A percentile compares a stretch with the other conserved stretches of the same genome.
Conservation (phyloP, 2,113 vertebrate genomes). For the Vulpes ferrilata region DNA sequence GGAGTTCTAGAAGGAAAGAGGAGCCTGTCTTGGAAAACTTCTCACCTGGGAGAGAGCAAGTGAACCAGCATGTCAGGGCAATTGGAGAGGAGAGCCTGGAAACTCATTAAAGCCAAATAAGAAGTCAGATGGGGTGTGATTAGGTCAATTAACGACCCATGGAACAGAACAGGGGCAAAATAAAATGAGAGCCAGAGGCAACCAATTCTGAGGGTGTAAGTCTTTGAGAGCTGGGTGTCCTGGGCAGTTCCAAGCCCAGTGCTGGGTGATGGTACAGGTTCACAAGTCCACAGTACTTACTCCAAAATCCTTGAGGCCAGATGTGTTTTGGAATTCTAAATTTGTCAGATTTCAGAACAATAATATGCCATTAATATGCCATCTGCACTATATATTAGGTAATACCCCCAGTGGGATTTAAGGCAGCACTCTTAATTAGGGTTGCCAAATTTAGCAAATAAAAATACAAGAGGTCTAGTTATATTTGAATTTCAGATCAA, state of each 20-base stretch:
- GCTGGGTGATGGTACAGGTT: neutral
- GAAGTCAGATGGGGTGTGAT: neutral
- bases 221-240: neutral
- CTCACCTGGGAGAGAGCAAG: neutral
- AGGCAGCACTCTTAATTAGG: neutral
- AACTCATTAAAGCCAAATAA: constrained; percentile 25
- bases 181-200: neutral
- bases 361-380: neutral
- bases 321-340: constrained; percentile 39
- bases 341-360: constrained; percentile 6
- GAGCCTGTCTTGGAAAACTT: neutral
- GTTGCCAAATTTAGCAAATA: constrained; percentile 47
- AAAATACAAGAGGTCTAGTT: constrained; percentile 19
- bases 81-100: neutral
- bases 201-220: neutral
- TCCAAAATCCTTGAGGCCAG: neutral
- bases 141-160: neutral
- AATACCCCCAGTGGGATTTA: neutral
- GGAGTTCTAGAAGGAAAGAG: neutral
- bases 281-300: neutral
- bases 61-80: neutral
- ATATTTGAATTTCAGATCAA: constrained; percentile 23
- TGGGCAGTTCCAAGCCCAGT: neutral
- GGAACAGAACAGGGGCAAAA: neutral
- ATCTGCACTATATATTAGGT: neutral